phyloP scores from a whole-genome alignment of 2,888 invertebrate species.

The Mamestra brassicae region DNA sequence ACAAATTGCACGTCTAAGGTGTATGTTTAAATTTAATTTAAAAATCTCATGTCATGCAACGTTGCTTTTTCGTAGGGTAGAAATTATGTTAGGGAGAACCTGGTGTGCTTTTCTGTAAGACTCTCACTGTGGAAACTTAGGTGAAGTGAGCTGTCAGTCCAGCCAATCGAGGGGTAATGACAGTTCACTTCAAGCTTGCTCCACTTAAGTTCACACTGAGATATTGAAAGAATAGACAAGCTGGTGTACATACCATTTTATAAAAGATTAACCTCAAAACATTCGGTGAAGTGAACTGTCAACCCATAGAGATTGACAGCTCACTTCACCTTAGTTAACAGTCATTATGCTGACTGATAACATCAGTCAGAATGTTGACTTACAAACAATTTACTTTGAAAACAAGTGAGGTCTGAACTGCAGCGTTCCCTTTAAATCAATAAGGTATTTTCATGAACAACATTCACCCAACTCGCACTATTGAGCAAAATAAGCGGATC shows the following conservation, averaged over 20 bases:
- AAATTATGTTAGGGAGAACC: background rate
- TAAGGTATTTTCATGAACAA: constrained; percentile 16
- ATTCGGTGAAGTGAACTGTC: too few species aligned
- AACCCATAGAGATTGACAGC: too few species aligned
- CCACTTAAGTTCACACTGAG: too few species aligned
- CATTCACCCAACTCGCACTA: background rate
- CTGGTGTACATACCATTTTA: too few species aligned
- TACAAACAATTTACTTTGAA: background rate
- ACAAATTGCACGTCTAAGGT: constrained; percentile 20
- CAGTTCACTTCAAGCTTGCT: too few species aligned
- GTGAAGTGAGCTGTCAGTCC: background rate
- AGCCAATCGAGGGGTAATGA: too few species aligned
- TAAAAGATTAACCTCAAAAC: too few species aligned
- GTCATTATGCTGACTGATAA: background rate
- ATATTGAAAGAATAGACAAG: too few species aligned
- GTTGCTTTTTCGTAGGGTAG: background rate
- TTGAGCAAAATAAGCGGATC: constrained; percentile 35
- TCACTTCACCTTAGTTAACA: background rate
- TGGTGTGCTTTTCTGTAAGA: background rate
- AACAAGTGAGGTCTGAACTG: background rate
- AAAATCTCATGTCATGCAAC: background rate
- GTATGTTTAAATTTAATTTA: constrained; percentile 31
- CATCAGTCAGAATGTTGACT: too few species aligned
- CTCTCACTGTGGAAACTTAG: background rate
- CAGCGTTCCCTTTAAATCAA: constrained; percentile 5